Evolutionary conservation across 1,140 invertebrate species (phyloP), one percentile per base, ranked within the genome.

Genomic region (Diachasma alloeum): DNA sequence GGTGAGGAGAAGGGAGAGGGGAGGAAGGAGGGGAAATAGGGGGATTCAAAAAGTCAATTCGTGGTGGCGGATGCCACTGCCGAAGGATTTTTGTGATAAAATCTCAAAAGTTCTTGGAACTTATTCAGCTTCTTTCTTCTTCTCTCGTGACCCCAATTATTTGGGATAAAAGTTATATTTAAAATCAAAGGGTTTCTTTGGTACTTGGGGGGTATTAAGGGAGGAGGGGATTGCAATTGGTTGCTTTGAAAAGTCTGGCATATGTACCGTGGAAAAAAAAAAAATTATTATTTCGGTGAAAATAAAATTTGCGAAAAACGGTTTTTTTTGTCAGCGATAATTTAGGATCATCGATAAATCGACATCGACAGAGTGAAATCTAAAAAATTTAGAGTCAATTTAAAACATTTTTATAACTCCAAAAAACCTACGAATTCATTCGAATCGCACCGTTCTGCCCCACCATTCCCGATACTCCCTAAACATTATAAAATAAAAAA

Each of bases 31-130:
- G 19, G 59, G 26, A 26, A 59, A 22, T 59, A 31, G 31, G n/a
- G 22, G 17, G 22, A 59, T 63, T 63, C 59, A 31, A 26, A 63
- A 26, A 63, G 59, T 63, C 59, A 63, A 63, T 63, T 24, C 11
- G 6, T 31, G 59, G 31, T 4, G 59, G 59, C 13, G 26, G 59
- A 63, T 63, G 24, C 59, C 59, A 63, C 22, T 22, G 10, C 22
- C 59, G 19, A 63, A 26, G 59, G 59, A 63, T 63, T 63, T 63
- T 63, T 19, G 22, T 63, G 59, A 63, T 63, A 63, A 63, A 63
- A 63, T 53, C n/a, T n/a, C 48, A n/a, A 53, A 53, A 53, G 48
- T 53, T 53, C 15, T 17, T 2, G 17, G 4, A 53, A 53, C 11
- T 53, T 19, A 13, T 53, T n/a, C 6, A 31, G 31, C 31, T 42